These are phyloP conservation scores for Polylopha cassiicola DNA, from an alignment of 2,888 invertebrate genomes.

Conservation along the genomic window DNA sequence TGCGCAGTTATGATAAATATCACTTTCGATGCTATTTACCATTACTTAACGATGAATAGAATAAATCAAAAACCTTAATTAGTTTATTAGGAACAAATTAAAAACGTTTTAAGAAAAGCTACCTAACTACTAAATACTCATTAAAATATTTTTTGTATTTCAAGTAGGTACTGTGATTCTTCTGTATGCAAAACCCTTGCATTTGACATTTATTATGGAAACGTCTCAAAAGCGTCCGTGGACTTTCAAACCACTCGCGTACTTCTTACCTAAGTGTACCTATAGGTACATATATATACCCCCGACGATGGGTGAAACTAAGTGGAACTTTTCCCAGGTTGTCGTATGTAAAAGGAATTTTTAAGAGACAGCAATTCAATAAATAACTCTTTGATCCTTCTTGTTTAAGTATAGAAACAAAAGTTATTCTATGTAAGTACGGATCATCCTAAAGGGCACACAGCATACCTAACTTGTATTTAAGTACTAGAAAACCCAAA, in stretches of 20 bases:
- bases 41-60: too few relatives aligned
- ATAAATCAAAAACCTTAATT: too few relatives aligned
- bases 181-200: slow-evolving; percentile 30
- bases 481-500: too few relatives aligned
- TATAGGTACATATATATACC: slow-evolving; percentile 4
- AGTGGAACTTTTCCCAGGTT: slow-evolving; percentile 69
- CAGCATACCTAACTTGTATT: too few relatives aligned
- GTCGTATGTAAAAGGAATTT: slow-evolving; percentile 66
- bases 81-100: too few relatives aligned
- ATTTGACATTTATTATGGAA: slow-evolving; percentile 56
- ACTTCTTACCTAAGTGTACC: slow-evolving; percentile 60
- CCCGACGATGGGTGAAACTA: slow-evolving; percentile 57
- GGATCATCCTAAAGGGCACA: too few relatives aligned
- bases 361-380: slow-evolving; percentile 56
- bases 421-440: slow-evolving; percentile 3
- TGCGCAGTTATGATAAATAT: too few relatives aligned
- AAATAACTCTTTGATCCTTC: slow-evolving; percentile 46
- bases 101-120: too few relatives aligned
- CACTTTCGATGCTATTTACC: too few relatives aligned
- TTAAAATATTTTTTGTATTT: too few relatives aligned
- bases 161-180: slow-evolving; percentile 22
- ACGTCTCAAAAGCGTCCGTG: slow-evolving; percentile 60
- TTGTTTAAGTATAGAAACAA: slow-evolving; percentile 22
- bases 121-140: too few relatives aligned
- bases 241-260: slow-evolving; percentile 60